Base-by-base conservation (phyloP, 2,797 vertebrate species). In the Salmo trutta region DNA sequence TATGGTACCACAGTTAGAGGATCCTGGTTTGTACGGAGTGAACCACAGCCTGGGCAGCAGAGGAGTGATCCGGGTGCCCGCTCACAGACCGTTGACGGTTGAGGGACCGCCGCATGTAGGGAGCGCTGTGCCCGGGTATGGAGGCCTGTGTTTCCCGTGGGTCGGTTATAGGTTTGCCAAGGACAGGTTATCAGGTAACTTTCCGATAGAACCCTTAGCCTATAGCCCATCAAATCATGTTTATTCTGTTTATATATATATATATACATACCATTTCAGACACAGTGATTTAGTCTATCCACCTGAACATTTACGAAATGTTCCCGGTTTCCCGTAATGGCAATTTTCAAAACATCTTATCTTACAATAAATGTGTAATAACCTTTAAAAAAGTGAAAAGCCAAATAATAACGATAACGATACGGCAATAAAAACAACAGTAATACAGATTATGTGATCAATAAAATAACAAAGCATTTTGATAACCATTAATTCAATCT, bases 81-180 rank as follows among this genome's bases (percentile, higher is more conserved):
- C 98, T 5, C 98, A 99, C 93, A 96, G 98, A 94, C 98, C 97
- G 75, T 91, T 98, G 81, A 93, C 96, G 21, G 95, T 96, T 54
- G 95, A 96, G 54, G 95, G 97, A 91, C 96, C 96, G 47, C 95
- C 96, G 79, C 91, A 94, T 71, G 91, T 95, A 6, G 91, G 92
- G 84, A 93, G 95, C 89, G 95, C 96, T 73, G 93, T 96, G 33
- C 94, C 95, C 19, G 94, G 96, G n/a, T 95, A 98, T 75, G 96
- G 96, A 81, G 95, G 96, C 75, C 94, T 99, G 91, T 97, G 97
- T 81, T 99, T 99, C 91, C 98, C 97, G 27, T 99, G 97, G 98
- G 97, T 98, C 94, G 98, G 98, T 86, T 98, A 97, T 94, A 93
- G 97, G 86, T 97, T 97, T 92, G 95, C 97, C 75, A 98, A 98